Percentiles rank a stretch among this genome's conserved stretches.
These are phyloP conservation scores for Athene cunicularia DNA, from an alignment of 2,113 vertebrate genomes.

Conservation along the genomic window DNA sequence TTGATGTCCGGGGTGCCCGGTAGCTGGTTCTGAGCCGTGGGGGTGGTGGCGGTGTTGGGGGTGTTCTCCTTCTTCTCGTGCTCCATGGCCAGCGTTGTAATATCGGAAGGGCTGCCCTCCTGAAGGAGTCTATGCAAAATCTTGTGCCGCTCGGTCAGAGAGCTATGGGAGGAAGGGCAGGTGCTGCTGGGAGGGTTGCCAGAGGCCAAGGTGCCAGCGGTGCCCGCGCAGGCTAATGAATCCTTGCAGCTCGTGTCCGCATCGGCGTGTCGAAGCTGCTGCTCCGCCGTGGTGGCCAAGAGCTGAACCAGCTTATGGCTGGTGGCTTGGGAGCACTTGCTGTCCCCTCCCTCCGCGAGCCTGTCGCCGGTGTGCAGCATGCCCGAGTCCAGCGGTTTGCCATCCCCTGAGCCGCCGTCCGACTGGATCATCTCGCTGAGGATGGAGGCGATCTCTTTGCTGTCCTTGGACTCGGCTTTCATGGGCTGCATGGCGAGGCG, in stretches of 20 bases:
- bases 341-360: constrained; percentile 64
- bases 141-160: constrained; percentile 91
- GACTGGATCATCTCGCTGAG: constrained; percentile 76
- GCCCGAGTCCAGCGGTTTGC: constrained; percentile 71
- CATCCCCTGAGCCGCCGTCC: constrained; percentile 37
- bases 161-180: constrained; percentile 92
- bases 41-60: constrained; percentile 25
- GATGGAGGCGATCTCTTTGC: constrained; percentile 77
- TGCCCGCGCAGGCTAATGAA: constrained; percentile 62
- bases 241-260: constrained; percentile 77
- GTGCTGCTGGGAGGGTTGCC: constrained; percentile 69
- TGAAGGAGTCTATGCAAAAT: constrained; percentile 92
- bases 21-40: constrained; percentile 46
- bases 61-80: constrained; percentile 83
- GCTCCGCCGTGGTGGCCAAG: constrained; percentile 79
- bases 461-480: constrained; percentile 80
- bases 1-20: constrained; percentile 52
- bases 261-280: constrained; percentile 70
- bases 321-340: constrained; percentile 75
- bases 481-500: constrained; percentile 73
- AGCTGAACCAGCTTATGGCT: constrained; percentile 88
- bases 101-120: constrained; percentile 89
- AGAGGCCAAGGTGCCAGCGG: constrained; percentile 49
- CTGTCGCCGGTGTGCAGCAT: constrained; percentile 55
- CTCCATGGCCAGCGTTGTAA: constrained; percentile 71